Evolutionary conservation across 2,113 vertebrate species (phyloP), one percentile per base, ranked within the genome.

Genomic region (Rhynchopsitta pachyrhyncha): DNA sequence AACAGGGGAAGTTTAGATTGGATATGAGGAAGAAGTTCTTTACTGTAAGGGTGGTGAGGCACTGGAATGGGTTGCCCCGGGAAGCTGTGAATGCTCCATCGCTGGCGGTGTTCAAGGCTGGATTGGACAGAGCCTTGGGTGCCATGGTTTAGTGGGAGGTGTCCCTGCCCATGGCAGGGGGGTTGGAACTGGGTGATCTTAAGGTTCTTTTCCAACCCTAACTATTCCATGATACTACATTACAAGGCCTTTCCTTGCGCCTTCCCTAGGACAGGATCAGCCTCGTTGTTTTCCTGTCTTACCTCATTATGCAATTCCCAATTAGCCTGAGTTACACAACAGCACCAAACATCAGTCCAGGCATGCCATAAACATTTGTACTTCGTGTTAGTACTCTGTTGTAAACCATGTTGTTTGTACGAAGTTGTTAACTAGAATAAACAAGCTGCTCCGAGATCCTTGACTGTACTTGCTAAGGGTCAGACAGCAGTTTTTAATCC

Each of bases 371-470:
- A 73, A 76, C 94, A 69, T 35, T 13, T 64, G 68, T 47, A 33
- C 35, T 5, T 52, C 28, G 1, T 39, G 28, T 28, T 5, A 27
- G 46, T 8, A 0, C 52, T 6, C 46, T 33, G 20, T 60, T 47
- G 35, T 3, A 82, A 83, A 44, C 53, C 24, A 4, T 8, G 47
- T 17, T 90, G 93, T 90, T 73, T 70, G 83, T 20, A 42, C 53
- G 44, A 80, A 83, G 77, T 15, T 64, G 85, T 62, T 62, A 87
- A 82, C 82, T 90, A 78, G 94, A 95, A 95, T 27, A 95, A 94
- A 88, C 75, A 44, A 52, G 77, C 77, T 47, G 78, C 90, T 95
- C 82, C 79, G 11, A 49, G 70, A 71, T 35, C 85, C 57, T 41
- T 31, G 71, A 87, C 33, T 49, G 37, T 13, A 4, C 62, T 71